Percentiles rank a stretch among this genome's conserved stretches.
phyloP scores from a whole-genome alignment of 53 echinoderm and acorn worm species.

The Temnopleurus reevesii region DNA sequence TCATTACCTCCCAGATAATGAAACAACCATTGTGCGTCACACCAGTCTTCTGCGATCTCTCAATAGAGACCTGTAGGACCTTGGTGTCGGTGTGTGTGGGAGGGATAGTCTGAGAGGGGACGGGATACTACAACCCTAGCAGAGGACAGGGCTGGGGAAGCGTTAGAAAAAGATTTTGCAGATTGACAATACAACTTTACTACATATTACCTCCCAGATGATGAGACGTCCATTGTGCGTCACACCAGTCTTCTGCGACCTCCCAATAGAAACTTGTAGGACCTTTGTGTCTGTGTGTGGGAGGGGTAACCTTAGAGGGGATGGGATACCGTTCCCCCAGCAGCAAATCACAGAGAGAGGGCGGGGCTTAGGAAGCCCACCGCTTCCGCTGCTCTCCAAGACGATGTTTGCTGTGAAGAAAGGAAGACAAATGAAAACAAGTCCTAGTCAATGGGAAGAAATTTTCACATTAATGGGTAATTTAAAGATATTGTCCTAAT shows the following conservation, averaged over 20 bases:
- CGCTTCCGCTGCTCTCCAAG: slow-evolving; percentile 73
- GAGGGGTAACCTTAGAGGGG: slow-evolving; percentile 80
- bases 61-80: slow-evolving; percentile 77
- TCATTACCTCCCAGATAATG: slow-evolving; percentile 90
- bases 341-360: slow-evolving; percentile 80
- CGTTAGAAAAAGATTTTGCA: no score
- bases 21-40: slow-evolving; percentile 89
- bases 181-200: no score
- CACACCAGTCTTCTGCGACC: slow-evolving; percentile 85
- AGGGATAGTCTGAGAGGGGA: slow-evolving; percentile 81
- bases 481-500: no score
- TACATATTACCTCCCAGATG: slow-evolving; percentile 90
- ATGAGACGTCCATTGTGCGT: slow-evolving; percentile 90
- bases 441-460: no score
- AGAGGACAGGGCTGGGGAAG: slow-evolving; percentile 74
- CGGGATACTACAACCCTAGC: slow-evolving; percentile 84
- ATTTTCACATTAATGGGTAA: no score
- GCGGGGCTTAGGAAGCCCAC: slow-evolving; percentile 71
- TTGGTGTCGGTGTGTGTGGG: slow-evolving; percentile 88
- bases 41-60: slow-evolving; percentile 83
- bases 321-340: slow-evolving; percentile 85
- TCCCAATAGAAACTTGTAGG: slow-evolving; percentile 76
- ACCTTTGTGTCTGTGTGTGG: slow-evolving; percentile 90
- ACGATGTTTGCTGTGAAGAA: slow-evolving; percentile 54
- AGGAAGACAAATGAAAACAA: not conserved